Base-by-base conservation (phyloP, 1,140 invertebrate species). In the Dinoponera quadriceps region DNA sequence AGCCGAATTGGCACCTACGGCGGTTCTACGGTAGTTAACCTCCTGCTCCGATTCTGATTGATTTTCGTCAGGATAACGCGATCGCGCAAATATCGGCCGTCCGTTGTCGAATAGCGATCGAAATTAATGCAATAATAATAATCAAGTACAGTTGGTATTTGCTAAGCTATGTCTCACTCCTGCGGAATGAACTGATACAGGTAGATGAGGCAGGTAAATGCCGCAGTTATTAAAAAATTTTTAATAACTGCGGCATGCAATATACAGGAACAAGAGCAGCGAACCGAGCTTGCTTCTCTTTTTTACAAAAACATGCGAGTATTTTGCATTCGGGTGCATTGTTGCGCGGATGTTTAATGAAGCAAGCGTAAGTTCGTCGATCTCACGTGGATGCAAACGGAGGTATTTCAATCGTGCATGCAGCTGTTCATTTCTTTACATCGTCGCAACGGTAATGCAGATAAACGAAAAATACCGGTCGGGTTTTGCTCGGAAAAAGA, bases 391-490 rank as follows among this genome's bases (percentile, higher is more conserved):
- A 63, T 51, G 51, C 72, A 74, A 74, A 74, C 72, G 20, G 16
- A 51, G 59, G 33, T 25, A 54, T 77, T 54, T 77, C 74, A 33
- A 60, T 65, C 27, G 48, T 14, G 16, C 44, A 25, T 44, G 25
- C 20, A 65, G 1, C 29, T 27, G 49, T 25, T 54, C 44, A 44
- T 77, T 66, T 54, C 48, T 77, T 77, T 38, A 65, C 33, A 2
- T n/a, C 2, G 18, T 33, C 60, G 14, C 14, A 11, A 66, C 20
- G 38, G 48, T 77, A 77, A 77, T 77, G 74, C 25, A 66, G 74
- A 77, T 77, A 66, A 77, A 77, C 60, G 74, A 33, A 29, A 55
- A 66, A 77, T 18, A 63, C 29, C 29, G 49, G n/a, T 38, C 16
- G 20, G n/a, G 13, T 77, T 66, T 44, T 4, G 20, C 4, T 3